Evolutionary conservation across 2,797 vertebrate genomes (phyloP), one percentile per base, ranked within the genome.

Genomic region (Sciurus carolinensis): DNA sequence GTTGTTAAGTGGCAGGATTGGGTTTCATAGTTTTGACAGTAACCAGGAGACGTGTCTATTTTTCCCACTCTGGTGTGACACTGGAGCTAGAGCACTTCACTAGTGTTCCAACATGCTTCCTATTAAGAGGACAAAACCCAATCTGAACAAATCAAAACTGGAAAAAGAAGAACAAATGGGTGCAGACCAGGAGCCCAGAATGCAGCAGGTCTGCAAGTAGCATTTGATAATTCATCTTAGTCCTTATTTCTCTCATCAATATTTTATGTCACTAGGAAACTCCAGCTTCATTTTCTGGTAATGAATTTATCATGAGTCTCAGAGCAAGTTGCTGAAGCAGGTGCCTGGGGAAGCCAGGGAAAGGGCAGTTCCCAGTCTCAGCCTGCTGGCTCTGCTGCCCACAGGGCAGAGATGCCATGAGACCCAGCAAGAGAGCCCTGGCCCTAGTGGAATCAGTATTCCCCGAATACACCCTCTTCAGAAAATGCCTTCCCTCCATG

Each of bases 201-300:
- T n/a, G 22, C 67, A 44, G 76, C 64, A 7, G 86, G 81, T 64
- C 88, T 62, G 24, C 0, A 52, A 86, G 96, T 64, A 96, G 69
- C 92, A 76, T 93, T 1, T 20, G 84, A 93, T 98, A 92, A 79
- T 98, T 98, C 95, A 93, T 98, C 98, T 98, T 96, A 39, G 96
- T 90, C 97, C 98, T 98, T 98, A 96, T 97, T 97, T 93, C 91
- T 90, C 85, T 97, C 86, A 90, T 97, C 97, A 97, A 95, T 80
- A 14, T 97, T 91, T 62, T 75, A 85, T 64, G 91, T 96, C 94
- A 95, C 96, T 93, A 75, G 93, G 95, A 98, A 95, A 97, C 82
- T 96, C 82, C 62, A 14, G 93, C 85, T 90, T 95, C 15, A 0
- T 92, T 96, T 97, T 77, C 93, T 94, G 87, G 64, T 80, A 88